Conservation (phyloP, 2,797 vertebrate species). For the Spinus pinus region DNA sequence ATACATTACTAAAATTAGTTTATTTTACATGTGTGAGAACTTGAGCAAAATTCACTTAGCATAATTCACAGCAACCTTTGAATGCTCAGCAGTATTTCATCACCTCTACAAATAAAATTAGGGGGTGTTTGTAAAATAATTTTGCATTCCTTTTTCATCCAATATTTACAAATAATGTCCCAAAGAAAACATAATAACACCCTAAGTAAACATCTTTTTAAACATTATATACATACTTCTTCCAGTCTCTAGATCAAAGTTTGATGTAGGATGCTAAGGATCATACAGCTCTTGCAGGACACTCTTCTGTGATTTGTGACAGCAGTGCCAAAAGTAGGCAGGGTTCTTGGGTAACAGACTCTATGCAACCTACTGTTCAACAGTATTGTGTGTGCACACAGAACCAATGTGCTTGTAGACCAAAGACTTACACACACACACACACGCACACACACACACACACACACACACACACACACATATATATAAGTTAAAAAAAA, state of each 20-base stretch:
- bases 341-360: slow-evolving; percentile 17
- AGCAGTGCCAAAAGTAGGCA: neutral
- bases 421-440: slow-evolving; percentile 43
- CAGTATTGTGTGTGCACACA: slow-evolving; percentile 33
- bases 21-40: slow-evolving; percentile 18
- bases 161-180: neutral
- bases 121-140: neutral
- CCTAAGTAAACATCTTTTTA: neutral
- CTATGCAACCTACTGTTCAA: slow-evolving; percentile 24
- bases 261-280: slow-evolving; percentile 11
- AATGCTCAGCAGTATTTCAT: neutral
- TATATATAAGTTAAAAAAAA: neutral
- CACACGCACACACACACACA: too few species aligned
- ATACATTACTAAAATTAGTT: neutral
- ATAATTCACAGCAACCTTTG: neutral
- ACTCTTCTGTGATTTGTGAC: neutral
- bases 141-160: slow-evolving; percentile 19
- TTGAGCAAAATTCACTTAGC: slow-evolving; percentile 5
- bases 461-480: neutral
- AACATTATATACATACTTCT: neutral
- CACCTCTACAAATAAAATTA: slow-evolving; percentile 28
- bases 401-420: slow-evolving; percentile 37
- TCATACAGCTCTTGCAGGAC: neutral
- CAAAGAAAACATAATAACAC: neutral
- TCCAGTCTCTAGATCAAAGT: slow-evolving; percentile 6